Percentiles rank a stretch among this genome's conserved stretches.
Conservation (phyloP, 2,797 vertebrate genomes). For the Gymnodraco acuticeps region DNA sequence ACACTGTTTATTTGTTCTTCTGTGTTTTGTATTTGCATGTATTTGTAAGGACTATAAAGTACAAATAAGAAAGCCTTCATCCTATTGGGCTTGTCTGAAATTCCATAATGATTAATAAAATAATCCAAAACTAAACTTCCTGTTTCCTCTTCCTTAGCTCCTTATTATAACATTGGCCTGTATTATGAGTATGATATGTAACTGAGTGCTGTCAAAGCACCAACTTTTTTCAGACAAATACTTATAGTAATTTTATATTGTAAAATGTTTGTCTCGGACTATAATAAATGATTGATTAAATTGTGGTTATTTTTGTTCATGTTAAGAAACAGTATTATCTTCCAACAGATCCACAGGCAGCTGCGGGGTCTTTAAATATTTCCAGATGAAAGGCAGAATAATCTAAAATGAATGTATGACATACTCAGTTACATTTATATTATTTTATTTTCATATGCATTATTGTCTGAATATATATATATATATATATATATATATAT, state of each 20-base stretch:
- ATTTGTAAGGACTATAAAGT: too few species aligned
- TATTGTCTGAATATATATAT: neutral
- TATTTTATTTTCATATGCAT: conserved; percentile 15
- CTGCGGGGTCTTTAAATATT: neutral
- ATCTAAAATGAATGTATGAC: neutral
- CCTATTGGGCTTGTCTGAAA: neutral
- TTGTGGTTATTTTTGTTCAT: neutral
- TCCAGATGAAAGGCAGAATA: neutral
- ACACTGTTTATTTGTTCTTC: neutral
- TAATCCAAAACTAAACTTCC: neutral
- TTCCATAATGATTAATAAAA: neutral
- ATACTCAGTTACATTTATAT: neutral
- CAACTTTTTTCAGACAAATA: neutral
- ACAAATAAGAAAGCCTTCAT: neutral
- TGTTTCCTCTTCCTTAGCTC: neutral
- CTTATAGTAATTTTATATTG: neutral
- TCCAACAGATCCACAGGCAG: neutral
- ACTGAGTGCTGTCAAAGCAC: neutral
- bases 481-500: too few species aligned
- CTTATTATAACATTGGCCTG: neutral
- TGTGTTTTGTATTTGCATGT: too few species aligned
- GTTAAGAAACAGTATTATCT: neutral
- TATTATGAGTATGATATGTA: too few species aligned
- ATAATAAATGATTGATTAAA: neutral
- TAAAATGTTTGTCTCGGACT: neutral